A percentile compares a stretch with the other conserved stretches of the same genome.
Evolutionary conservation across 2,113 vertebrate species (phyloP).

Genomic region (Pelusios castaneus): DNA sequence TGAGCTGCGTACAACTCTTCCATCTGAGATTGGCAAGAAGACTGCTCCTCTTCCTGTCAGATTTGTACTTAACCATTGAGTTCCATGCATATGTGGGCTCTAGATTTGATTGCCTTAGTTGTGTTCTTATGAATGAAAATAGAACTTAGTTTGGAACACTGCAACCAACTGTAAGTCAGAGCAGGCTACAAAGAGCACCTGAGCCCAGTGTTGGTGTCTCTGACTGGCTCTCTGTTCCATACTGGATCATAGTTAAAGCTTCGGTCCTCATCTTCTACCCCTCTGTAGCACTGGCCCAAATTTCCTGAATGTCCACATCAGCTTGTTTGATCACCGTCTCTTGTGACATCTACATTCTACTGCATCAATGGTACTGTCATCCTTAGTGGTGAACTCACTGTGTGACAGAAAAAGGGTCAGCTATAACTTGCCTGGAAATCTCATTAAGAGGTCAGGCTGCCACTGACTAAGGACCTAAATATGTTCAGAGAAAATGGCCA

Average conservation of each 20-base stretch:
- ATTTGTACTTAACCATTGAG: not conserved
- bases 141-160: too few species aligned
- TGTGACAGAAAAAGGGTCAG: not conserved
- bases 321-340: not conserved
- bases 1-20: not conserved
- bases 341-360: not conserved
- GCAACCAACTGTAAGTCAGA: not conserved
- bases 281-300: not conserved
- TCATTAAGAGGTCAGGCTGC: not conserved
- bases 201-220: not conserved
- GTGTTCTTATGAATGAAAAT: not conserved
- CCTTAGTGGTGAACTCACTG: not conserved
- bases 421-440: not conserved
- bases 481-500: not conserved
- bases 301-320: not conserved
- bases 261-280: not conserved
- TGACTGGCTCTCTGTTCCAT: not conserved
- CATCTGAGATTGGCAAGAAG: not conserved
- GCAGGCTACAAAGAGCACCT: not conserved
- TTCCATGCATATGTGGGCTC: not conserved
- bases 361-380: not conserved
- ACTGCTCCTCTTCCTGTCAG: not conserved
- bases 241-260: not conserved
- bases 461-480: not conserved
- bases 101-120: not conserved